Evolutionary conservation across 2,113 vertebrate genomes (phyloP).

Genomic region (Mustelus asterias): DNA sequence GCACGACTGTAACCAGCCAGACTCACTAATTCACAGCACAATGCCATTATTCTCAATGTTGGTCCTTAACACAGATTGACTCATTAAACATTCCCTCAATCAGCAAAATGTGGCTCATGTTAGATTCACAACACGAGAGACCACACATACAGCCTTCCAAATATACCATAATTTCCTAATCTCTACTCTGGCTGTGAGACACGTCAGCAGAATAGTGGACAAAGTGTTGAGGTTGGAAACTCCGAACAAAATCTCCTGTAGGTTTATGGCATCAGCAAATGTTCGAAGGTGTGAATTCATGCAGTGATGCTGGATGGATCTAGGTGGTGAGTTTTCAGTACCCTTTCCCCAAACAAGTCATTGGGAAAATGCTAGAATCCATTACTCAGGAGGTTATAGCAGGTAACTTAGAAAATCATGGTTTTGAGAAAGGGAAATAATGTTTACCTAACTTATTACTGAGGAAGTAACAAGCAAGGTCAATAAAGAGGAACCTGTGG

Average conservation of each 20-base stretch:
- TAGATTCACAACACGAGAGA: not conserved
- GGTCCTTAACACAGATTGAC: not conserved
- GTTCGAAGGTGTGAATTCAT: not conserved
- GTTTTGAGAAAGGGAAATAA: no score
- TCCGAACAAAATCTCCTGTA: not conserved
- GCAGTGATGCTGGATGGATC: not conserved
- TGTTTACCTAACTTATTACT: no score
- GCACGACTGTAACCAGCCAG: not conserved
- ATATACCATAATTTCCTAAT: no score
- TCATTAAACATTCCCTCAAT: not conserved
- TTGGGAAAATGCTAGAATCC: no score
- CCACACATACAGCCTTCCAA: not conserved
- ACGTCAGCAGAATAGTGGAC: no score
- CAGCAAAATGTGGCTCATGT: no score
- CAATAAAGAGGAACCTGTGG: no score
- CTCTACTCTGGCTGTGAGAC: not conserved
- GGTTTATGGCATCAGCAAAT: not conserved
- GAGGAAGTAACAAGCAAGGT: no score
- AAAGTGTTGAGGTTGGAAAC: not conserved
- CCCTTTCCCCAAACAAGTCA: not conserved
- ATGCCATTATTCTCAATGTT: not conserved
- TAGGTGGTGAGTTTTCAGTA: not conserved
- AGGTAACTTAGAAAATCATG: no score
- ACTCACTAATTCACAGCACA: not conserved
- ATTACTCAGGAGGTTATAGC: no score